Conservation (phyloP, 2,797 vertebrate species). For the Falco berigora region DNA sequence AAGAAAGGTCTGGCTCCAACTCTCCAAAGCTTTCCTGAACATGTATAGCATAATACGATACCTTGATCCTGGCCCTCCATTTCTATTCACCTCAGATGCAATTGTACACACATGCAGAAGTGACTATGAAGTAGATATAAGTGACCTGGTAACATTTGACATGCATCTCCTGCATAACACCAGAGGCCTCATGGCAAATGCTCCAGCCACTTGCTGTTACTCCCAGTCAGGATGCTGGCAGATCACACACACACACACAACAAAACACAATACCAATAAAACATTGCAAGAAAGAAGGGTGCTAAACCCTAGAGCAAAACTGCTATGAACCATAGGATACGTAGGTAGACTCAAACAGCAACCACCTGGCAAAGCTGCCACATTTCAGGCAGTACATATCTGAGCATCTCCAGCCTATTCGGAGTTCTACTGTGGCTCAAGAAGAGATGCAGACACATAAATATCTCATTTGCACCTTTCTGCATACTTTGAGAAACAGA, state of each 20-base stretch:
- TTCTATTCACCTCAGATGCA: not conserved
- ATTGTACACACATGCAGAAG: not conserved
- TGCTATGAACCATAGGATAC: not conserved
- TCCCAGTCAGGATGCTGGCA: not conserved
- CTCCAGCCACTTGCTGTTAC: not conserved
- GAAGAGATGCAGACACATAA: not conserved
- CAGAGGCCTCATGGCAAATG: not conserved
- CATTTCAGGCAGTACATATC: not conserved
- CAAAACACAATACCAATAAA: not conserved
- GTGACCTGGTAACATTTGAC: not conserved
- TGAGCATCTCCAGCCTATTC: not conserved
- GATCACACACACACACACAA: not conserved
- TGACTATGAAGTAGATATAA: not conserved
- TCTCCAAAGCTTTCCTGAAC: not conserved
- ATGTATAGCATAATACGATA: not conserved
- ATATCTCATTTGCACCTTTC: not conserved
- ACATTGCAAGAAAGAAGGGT: not conserved
- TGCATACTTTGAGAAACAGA: not conserved
- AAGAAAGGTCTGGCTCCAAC: not conserved
- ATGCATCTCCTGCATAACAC: not conserved
- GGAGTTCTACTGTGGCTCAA: not conserved
- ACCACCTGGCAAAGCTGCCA: not conserved
- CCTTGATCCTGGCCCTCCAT: not conserved
- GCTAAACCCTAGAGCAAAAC: not conserved
- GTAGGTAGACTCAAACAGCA: not conserved